phyloP scores from a whole-genome alignment of 2,888 invertebrate genomes.

The Chalcis sispes region DNA sequence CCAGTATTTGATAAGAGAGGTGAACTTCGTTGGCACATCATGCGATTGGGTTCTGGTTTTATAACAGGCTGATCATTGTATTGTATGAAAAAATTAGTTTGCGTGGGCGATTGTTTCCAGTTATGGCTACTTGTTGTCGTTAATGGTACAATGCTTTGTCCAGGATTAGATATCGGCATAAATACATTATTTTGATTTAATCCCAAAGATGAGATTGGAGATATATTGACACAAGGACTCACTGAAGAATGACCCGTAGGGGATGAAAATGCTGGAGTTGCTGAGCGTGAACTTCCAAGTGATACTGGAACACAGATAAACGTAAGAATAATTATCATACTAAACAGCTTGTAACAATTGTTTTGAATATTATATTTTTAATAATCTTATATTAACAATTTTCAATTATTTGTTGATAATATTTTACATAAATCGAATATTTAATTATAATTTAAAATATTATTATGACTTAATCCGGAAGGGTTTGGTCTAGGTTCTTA shows the following conservation, averaged over 20 bases:
- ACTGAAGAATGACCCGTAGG: constrained; percentile 83
- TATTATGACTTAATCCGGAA: too few species aligned
- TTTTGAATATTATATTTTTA: too few species aligned
- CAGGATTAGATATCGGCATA: constrained; percentile 90
- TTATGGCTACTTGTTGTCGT: constrained; percentile 70
- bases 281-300: constrained; percentile 93
- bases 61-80: constrained; percentile 75
- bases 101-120: constrained; percentile 75
- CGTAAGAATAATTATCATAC: too few species aligned
- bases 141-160: constrained; percentile 76
- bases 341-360: too few species aligned
- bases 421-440: too few species aligned
- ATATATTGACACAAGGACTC: constrained; percentile 83
- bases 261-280: constrained; percentile 92
- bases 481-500: too few species aligned
- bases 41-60: constrained; percentile 81
- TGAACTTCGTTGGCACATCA: constrained; percentile 80
- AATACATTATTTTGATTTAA: constrained; percentile 89
- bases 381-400: too few species aligned
- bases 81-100: constrained; percentile 76
- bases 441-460: too few species aligned
- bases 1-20: constrained; percentile 73
- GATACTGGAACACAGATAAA: constrained; percentile 88
- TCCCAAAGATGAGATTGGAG: constrained; percentile 82
- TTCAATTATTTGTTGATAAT: too few species aligned